Evolutionary conservation across 2,113 vertebrate species (phyloP).

Genomic region (Eira barbara): DNA sequence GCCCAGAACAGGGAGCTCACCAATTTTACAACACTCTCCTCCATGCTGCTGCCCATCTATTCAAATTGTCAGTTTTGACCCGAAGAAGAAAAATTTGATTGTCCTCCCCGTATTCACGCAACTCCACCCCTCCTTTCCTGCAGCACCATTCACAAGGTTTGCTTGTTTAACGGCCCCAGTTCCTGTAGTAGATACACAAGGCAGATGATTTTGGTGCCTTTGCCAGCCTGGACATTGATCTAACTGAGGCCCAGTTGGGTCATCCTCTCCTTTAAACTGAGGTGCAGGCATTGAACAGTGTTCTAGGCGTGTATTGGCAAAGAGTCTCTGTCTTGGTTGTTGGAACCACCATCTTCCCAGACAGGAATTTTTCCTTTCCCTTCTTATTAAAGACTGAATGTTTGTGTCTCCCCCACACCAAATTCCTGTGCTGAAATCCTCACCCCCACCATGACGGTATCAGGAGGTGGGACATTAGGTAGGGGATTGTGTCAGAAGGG

Average conservation of each 20-base stretch:
- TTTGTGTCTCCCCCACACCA: background rate
- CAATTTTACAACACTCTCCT: background rate
- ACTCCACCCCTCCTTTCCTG: background rate
- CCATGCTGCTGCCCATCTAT: background rate
- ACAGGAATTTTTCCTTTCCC: background rate
- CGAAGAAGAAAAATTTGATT: background rate
- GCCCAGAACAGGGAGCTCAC: background rate
- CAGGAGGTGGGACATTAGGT: background rate
- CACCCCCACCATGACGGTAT: background rate
- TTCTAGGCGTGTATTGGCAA: background rate
- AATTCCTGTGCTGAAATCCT: background rate
- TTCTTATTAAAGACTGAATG: background rate
- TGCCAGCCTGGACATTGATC: background rate
- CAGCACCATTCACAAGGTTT: no score
- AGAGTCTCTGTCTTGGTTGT: background rate
- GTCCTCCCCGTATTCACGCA: rapidly evolving
- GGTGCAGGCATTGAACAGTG: background rate
- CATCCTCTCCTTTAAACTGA: background rate
- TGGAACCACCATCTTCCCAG: background rate
- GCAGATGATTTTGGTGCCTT: background rate
- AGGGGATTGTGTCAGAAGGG: background rate
- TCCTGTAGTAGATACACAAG: background rate
- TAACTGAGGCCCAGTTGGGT: background rate
- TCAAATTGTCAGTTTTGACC: background rate
- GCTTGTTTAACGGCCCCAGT: background rate